Base-by-base conservation (phyloP, 2,797 vertebrate species). In the Chaenodraco wilsoni region DNA sequence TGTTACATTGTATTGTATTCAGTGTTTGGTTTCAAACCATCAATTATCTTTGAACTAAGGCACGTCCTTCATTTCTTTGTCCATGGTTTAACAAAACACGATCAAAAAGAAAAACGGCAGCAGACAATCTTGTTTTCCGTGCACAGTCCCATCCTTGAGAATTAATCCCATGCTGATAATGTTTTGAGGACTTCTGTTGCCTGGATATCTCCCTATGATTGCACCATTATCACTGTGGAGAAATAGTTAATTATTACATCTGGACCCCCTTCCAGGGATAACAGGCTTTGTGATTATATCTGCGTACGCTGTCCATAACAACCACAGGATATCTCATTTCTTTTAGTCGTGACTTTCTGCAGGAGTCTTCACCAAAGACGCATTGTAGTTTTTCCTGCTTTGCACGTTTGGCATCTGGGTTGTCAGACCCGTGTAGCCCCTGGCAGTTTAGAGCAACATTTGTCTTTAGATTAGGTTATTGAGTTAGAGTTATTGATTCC, bases 401-500 rank as follows among this genome's bases (percentile, higher is more conserved):
- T 61, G 46, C 44, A 51, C 17, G 60, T 16, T 66, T 78, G 43
- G 4, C 16, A 69, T 81, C 48, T 84, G 48, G 50, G 65, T 60
- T 72, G 56, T 41, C 33, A 60, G 31, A 13, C 4, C 3, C 0
- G 10, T 69, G 51, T 57, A 44, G 49, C 74, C 63, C 46, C 7
- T 19, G 58, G 72, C 75, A 66, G 33, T 43, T 33, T 13, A 57
- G 50, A 64, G 46, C 19, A 40, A 45, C 61, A 69, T 73, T 61
- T 48, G 31, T 75, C 52, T 81, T 77, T 31, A 60, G 54, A 81
- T 79, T 70, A 69, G 17, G 58, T 66, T 61, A 76, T 37, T 74
- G 58, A 74, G 37, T 69, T 62, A 50, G 43, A 67, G 40, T 21
- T 79, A 79, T 75, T 72, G 77, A 83, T 78, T 71, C 13, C 51